Base-by-base conservation (phyloP, 2,113 vertebrate genomes). In the Phaethon lepturus region DNA sequence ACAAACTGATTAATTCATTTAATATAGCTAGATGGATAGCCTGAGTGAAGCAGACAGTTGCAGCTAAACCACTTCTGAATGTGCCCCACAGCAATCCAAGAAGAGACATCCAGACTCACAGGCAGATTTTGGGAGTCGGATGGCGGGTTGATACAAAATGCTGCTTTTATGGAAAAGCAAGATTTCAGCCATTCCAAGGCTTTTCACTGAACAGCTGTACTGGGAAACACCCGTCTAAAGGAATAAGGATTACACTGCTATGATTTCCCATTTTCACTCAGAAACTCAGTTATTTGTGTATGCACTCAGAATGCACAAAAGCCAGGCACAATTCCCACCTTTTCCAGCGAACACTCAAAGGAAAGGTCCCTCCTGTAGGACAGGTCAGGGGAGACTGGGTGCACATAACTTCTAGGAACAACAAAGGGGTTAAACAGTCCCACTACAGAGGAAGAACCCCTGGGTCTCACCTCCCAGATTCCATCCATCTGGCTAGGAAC, bases 41-140 rank as follows among this genome's bases (percentile, higher is more conserved):
- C 52, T 0, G 0, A 60, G n/a, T 1, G 9, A 56, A 82, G 60
- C 49, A 89, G 47, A 67, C 29, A 59, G 71, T 6, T 40, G 22
- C 5, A 73, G 28, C 50, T 4, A 8, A 73, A 20, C 28, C 15
- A 25, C 9, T 93, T 66, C 50, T 52, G 50, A 85, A 44, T 0
- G 0, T 45, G 24, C 15, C n/a, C 42, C 33, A 13, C 0, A 59
- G 31, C 31, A 82, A 81, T 7, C 7, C 64, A n/a, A 23, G 49
- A 88, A 13, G 25, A 64, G 58, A 50, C 22, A 55, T 11, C 44
- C n/a, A 86, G 18, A 45, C n/a, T 42, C n/a, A 58, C 4, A n/a
- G n/a, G 14, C 12, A n/a, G 10, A 26, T 63, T 50, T 42, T 24
- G 7, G 25, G 28, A 38, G 11, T 17, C 62, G 20, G 33, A 40